phyloP scores from a whole-genome alignment of 2,113 vertebrate genomes.

The Tychaedon coryphoeus region DNA sequence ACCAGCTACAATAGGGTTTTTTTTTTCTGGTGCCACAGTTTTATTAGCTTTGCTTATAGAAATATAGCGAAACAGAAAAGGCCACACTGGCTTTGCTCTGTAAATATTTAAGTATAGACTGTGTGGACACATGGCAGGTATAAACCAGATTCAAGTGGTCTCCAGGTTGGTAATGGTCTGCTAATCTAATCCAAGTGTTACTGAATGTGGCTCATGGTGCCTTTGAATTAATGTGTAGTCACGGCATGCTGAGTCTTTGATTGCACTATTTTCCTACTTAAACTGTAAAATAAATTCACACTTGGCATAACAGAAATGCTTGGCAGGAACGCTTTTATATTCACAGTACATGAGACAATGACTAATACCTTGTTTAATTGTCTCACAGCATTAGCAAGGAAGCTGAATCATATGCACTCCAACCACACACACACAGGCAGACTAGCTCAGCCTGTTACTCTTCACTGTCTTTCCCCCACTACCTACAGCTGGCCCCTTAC shows the following conservation, averaged over 20 bases:
- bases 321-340: neutral
- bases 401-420: neutral
- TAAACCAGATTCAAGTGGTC: slow-evolving; percentile 16
- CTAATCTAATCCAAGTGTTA: slow-evolving; percentile 32
- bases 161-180: neutral
- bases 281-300: neutral
- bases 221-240: slow-evolving; percentile 13
- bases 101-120: slow-evolving; percentile 50
- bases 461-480: neutral
- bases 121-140: slow-evolving; percentile 19
- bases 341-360: neutral
- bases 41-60: slow-evolving; percentile 20
- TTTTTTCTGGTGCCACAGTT: neutral
- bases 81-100: neutral
- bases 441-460: neutral
- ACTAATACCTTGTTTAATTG: neutral
- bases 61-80: slow-evolving; percentile 22
- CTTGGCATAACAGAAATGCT: neutral
- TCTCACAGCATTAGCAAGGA: neutral
- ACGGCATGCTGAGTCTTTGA: neutral
- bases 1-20: neutral
- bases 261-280: neutral
- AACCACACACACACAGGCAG: neutral
- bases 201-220: neutral
- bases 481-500: neutral